Base-by-base conservation (phyloP, 35 echinoderm and acorn worm genomes). In the Ophiothrix spiculata region DNA sequence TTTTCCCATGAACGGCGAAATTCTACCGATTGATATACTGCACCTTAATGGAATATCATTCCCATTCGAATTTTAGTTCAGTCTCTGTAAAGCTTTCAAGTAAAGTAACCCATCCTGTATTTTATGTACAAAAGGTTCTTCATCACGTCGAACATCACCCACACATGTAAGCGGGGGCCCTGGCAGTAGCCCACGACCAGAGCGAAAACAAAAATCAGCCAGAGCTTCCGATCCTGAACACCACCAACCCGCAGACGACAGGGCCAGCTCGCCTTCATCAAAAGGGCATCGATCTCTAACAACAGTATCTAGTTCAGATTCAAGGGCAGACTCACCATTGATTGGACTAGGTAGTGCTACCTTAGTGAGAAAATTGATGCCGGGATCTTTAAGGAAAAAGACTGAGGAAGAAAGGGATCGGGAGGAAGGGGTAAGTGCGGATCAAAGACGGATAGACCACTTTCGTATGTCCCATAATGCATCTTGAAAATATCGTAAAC, bases 271-370 rank as follows among this genome's bases (percentile, higher is more conserved):
- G 33, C 46, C 36, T 36, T 32, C 46, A 34, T 23, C 46, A 35
- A 31, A 64, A 64, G 81, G 81, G 45, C 8, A 54, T 64, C 81
- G 45, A 33, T 1, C 63, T 69, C 34, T 69, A 2, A 69, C 60
- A 6, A 69, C 60, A 69, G 42, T 84, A 35, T 54, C 81, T 32
- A 60, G 81, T 33, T 37, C 45, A 32, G 63, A 60, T 35, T 84
- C 81, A 15, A 60, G 81, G 56, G 45, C 81, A 11, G 81, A 84
- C 32, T 84, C 81, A 16, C 81, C 81, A 0, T 37, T 84, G 56
- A 84, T 84, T 37, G 81, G 81, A n/a, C 21, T 84, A 21, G 54
- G 81, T 6, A 84, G 81, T 23, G 54, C 32, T 8, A 54, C 54
- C 35, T 56, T 84, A 25, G 45, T 33, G 32, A 39, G 81, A 37